These are phyloP conservation scores for Nysson spinosus DNA, from an alignment of 2,888 invertebrate species.

Conservation along the genomic window DNA sequence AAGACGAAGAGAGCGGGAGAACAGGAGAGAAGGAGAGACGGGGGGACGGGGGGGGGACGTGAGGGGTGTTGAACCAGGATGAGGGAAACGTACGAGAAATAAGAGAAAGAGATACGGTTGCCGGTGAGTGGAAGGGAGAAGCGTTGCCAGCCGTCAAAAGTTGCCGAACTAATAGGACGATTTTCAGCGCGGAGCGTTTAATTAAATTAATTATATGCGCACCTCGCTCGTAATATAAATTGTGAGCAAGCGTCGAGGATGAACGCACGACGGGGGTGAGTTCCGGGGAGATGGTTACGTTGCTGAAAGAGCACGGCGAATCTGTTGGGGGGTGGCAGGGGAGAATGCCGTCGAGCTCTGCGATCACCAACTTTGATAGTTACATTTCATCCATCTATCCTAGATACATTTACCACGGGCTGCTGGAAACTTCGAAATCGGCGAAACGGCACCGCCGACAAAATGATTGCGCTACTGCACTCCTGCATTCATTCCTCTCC, in stretches of 20 bases:
- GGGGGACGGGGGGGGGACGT: conserved; percentile 9
- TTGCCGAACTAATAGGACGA: conserved; percentile 67
- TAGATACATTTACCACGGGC: conserved; percentile 63
- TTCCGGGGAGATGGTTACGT: conserved; percentile 36
- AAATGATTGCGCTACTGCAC: conserved; percentile 28
- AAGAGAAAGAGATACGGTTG: conserved; percentile 45
- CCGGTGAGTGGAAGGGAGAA: conserved; percentile 42
- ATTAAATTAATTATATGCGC: conserved; percentile 78
- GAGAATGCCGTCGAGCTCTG: conserved; percentile 65
- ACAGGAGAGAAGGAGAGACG: not conserved
- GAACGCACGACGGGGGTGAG: conserved; percentile 52
- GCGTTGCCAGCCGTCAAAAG: conserved; percentile 67
- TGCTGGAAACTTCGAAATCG: conserved; percentile 58
- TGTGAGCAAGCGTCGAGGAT: conserved; percentile 69
- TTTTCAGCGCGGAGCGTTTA: conserved; percentile 75
- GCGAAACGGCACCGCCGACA: conserved; percentile 45
- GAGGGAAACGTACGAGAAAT: conserved; percentile 39
- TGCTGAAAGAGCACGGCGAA: conserved; percentile 36
- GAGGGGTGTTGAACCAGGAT: conserved; percentile 34
- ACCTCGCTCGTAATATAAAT: conserved; percentile 74
- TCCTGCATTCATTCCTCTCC: conserved; percentile 2
- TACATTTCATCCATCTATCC: conserved; percentile 74
- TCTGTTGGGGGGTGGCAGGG: conserved; percentile 29
- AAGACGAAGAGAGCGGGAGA: conserved; percentile 27
- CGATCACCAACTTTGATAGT: conserved; percentile 77